phyloP scores from a whole-genome alignment of 2,888 invertebrate species.

The Agrochola litura region DNA sequence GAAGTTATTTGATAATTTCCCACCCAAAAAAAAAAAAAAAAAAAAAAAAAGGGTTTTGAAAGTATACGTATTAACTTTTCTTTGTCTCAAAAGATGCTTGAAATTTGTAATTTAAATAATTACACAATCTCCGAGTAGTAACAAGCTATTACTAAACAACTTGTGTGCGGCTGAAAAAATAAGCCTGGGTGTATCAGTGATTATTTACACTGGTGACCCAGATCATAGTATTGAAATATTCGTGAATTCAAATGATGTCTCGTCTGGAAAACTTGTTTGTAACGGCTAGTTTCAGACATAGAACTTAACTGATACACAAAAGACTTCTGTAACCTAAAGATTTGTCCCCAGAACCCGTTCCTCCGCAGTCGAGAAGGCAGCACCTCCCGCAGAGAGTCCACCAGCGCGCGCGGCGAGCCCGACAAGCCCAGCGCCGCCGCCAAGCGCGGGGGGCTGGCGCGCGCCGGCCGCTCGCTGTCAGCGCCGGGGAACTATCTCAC shows the following conservation, averaged over 20 bases:
- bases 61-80: background rate
- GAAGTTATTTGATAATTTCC: too few relatives aligned
- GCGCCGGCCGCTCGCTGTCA: conserved; percentile 84
- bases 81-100: background rate
- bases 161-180: background rate
- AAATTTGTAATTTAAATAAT: background rate
- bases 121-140: background rate
- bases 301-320: background rate
- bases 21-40: too few relatives aligned
- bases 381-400: conserved; percentile 79
- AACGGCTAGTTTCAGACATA: background rate
- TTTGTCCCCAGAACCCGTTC: conserved; percentile 83
- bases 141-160: background rate
- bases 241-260: background rate
- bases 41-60: background rate
- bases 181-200: background rate
- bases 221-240: background rate
- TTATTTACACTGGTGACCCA: background rate
- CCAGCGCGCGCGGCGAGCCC: conserved; percentile 56
- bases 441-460: conserved; percentile 73
- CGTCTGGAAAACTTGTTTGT: background rate
- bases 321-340: background rate
- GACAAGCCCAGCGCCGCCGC: conserved; percentile 58
- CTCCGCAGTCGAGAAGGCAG: conserved; percentile 86
- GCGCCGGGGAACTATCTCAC: conserved; percentile 87